These are phyloP conservation scores for Sebastes diaconus DNA, from an alignment of 2,797 vertebrate genomes.

Conservation along the genomic window DNA sequence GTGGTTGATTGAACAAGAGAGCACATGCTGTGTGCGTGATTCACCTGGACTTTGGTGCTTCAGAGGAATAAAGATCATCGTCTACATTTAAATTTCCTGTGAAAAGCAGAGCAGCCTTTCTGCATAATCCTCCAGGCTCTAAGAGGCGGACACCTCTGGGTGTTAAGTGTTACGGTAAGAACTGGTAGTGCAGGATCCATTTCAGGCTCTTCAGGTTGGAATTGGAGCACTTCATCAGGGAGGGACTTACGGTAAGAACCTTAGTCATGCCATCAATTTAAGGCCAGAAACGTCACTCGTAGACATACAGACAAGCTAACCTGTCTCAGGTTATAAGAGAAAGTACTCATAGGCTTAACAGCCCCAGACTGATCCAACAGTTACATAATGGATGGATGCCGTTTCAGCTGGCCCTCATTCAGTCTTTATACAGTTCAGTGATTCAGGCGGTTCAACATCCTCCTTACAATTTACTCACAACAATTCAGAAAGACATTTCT, in stretches of 20 bases:
- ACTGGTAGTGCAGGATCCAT: neutral
- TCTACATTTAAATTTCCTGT: neutral
- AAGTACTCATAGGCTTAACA: neutral
- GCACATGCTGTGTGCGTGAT: neutral
- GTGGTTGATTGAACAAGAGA: neutral
- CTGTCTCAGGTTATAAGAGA: neutral
- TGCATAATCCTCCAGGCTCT: neutral
- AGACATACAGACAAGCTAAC: slow-evolving; percentile 24
- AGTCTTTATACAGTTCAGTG: neutral
- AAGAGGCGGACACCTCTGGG: neutral
- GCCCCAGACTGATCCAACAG: neutral
- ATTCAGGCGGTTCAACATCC: neutral
- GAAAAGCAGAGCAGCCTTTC: neutral
- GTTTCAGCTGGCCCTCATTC: slow-evolving; percentile 10
- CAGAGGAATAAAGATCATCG: neutral
- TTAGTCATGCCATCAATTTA: slow-evolving; percentile 24
- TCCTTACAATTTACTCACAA: neutral
- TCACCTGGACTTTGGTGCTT: slow-evolving; percentile 43
- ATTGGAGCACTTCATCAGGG: slow-evolving; percentile 44
- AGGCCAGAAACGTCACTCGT: neutral
- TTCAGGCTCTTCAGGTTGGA: slow-evolving; percentile 25
- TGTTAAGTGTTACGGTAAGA: slow-evolving; percentile 4
- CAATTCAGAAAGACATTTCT: neutral
- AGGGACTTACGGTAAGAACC: slow-evolving; percentile 9
- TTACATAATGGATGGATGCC: neutral